Evolutionary conservation across 1,140 invertebrate species (phyloP).

Genomic region (Ceratina japonica): DNA sequence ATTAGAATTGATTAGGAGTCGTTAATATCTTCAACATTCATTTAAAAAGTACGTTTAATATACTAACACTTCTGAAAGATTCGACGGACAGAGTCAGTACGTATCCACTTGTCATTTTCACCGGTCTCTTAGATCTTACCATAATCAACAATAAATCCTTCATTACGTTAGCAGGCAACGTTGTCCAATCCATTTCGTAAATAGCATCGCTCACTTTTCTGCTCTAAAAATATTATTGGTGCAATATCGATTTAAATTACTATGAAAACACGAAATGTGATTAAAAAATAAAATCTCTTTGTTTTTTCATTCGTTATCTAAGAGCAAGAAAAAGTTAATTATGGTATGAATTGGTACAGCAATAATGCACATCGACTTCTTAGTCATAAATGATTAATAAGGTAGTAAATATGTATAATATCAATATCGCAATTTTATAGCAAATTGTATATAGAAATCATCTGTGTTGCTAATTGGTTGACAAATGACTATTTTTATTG

Average conservation of each 20-base stretch:
- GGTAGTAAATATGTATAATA: no score
- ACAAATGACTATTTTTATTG: no score
- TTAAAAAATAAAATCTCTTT: no score
- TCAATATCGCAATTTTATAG: background rate
- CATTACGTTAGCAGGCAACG: conserved; percentile 38
- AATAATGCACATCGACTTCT: no score
- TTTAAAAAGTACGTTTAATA: background rate
- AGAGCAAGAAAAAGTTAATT: no score
- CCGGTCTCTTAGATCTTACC: conserved; percentile 39
- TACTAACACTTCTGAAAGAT: conserved; percentile 62
- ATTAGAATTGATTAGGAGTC: background rate
- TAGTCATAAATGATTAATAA: no score
- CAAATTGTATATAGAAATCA: no score
- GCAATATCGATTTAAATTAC: no score
- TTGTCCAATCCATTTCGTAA: conserved; percentile 67
- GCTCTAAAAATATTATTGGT: conserved; percentile 52
- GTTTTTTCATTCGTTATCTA: no score
- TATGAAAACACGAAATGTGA: no score
- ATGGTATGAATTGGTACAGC: no score
- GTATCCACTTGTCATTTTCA: conserved; percentile 56
- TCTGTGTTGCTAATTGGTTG: no score
- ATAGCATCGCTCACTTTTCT: conserved; percentile 48
- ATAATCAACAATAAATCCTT: conserved; percentile 60
- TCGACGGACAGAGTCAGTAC: conserved; percentile 61
- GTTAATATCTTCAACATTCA: background rate